Evolutionary conservation across 2,113 vertebrate species (phyloP).

Genomic region (Bubo blakistoni): DNA sequence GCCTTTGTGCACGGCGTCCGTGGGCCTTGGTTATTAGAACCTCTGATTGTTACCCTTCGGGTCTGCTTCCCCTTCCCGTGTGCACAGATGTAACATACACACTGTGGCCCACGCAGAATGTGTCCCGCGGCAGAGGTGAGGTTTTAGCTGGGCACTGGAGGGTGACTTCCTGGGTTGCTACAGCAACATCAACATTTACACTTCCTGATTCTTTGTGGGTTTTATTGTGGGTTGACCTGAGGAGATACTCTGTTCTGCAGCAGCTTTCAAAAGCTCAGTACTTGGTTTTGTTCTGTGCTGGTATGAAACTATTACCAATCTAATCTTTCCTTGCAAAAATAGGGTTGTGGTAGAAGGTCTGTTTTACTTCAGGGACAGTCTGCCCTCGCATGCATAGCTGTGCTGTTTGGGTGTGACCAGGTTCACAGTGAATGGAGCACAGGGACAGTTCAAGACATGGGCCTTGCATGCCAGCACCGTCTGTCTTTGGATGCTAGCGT

Average conservation of each 20-base stretch:
- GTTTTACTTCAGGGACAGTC: not conserved
- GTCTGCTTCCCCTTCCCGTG: not conserved
- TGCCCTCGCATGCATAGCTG: fast-evolving
- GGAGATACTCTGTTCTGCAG: not conserved
- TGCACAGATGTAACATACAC: too few relatives aligned
- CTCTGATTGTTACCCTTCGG: too few relatives aligned
- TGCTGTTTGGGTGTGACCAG: not conserved
- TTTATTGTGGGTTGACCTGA: not conserved
- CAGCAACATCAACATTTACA: not conserved
- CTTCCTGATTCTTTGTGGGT: not conserved
- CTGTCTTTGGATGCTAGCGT: not conserved
- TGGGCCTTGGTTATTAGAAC: fast-evolving
- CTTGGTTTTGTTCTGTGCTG: not conserved
- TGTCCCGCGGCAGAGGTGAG: not conserved
- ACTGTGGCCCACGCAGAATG: fast-evolving
- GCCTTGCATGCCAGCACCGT: fast-evolving
- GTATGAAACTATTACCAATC: not conserved
- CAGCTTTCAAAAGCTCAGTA: not conserved
- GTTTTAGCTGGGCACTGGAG: not conserved
- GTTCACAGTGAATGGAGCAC: not conserved
- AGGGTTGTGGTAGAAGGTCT: too few relatives aligned
- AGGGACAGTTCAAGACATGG: fast-evolving
- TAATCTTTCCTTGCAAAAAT: not conserved
- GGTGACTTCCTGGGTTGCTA: not conserved
- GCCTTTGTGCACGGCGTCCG: fast-evolving